Percentiles rank a stretch among this genome's conserved stretches.
phyloP scores from a whole-genome alignment of 1,140 invertebrate species.

The Nylanderia fulva region DNA sequence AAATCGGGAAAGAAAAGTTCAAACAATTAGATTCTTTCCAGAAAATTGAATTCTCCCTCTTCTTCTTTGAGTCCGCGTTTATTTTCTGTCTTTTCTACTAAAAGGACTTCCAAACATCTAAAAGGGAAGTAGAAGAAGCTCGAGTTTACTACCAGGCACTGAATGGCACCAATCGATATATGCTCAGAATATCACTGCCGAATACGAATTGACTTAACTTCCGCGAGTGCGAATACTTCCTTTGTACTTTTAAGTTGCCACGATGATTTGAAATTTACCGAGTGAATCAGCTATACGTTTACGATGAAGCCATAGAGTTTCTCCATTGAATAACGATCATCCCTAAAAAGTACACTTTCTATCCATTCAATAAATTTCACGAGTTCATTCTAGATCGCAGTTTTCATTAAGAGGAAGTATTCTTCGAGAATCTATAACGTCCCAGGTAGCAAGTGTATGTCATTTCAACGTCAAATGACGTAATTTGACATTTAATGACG shows the following conservation, averaged over 20 bases:
- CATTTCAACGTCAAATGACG: too few relatives aligned
- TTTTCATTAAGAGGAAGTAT: neutral
- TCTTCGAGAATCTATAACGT: neutral
- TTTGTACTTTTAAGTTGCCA: neutral
- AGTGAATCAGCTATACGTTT: slow-evolving; percentile 4
- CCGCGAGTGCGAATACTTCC: slow-evolving; percentile 19
- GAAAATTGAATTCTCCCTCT: neutral
- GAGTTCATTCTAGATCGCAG: neutral
- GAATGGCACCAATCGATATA: slow-evolving; percentile 83
- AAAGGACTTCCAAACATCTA: slow-evolving; percentile 9
- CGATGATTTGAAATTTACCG: slow-evolving; percentile 7
- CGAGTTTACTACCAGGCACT: slow-evolving; percentile 79
- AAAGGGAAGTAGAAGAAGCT: slow-evolving; percentile 71
- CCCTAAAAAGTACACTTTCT: neutral
- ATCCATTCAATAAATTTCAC: slow-evolving; percentile 4
- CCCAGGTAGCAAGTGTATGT: too few relatives aligned
- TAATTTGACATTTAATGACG: too few relatives aligned
- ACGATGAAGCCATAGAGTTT: neutral
- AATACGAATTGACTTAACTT: slow-evolving; percentile 34
- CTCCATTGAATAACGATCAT: neutral
- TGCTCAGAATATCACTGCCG: slow-evolving; percentile 54
- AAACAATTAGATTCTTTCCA: neutral
- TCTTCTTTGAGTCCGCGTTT: neutral
- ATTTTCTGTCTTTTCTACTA: slow-evolving; percentile 7
- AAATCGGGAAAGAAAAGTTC: neutral